Evolutionary conservation across 1,140 invertebrate species (phyloP).

Genomic region (Apis cerana): DNA sequence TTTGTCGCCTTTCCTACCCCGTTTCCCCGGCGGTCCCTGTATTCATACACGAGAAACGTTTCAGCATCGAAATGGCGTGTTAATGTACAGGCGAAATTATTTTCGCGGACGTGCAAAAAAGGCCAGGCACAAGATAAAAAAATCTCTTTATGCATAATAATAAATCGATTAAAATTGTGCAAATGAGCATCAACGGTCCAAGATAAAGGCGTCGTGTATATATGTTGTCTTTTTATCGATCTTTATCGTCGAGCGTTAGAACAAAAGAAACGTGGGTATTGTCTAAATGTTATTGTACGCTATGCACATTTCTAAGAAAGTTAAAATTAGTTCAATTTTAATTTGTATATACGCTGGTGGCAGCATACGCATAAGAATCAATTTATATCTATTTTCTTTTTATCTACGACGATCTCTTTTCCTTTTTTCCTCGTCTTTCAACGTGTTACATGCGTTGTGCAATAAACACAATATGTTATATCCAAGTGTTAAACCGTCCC

Average conservation of each 20-base stretch:
- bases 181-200: conserved; percentile 56
- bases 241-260: too few relatives aligned
- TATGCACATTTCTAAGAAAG: neutral
- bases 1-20: conserved; percentile 94
- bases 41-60: conserved; percentile 64
- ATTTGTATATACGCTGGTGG: conserved; percentile 70
- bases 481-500: neutral
- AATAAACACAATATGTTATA: neutral
- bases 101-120: conserved; percentile 68
- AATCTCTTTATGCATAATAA: conserved; percentile 60
- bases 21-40: conserved; percentile 92
- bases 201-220: conserved; percentile 27
- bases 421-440: too few relatives aligned
- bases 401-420: too few relatives aligned
- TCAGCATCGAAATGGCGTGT: conserved; percentile 29
- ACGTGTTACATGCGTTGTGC: conserved; percentile 18
- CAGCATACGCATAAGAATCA: conserved; percentile 62
- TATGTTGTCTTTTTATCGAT: too few relatives aligned
- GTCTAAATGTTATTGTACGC: neutral
- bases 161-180: conserved; percentile 52
- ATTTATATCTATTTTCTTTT: too few relatives aligned
- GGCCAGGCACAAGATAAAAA: conserved; percentile 75
- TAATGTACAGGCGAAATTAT: neutral
- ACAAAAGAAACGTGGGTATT: too few relatives aligned
- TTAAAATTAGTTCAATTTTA: neutral